Conservation (phyloP, 2,888 invertebrate species). For the Drosophila nr. perissopoda region DNA sequence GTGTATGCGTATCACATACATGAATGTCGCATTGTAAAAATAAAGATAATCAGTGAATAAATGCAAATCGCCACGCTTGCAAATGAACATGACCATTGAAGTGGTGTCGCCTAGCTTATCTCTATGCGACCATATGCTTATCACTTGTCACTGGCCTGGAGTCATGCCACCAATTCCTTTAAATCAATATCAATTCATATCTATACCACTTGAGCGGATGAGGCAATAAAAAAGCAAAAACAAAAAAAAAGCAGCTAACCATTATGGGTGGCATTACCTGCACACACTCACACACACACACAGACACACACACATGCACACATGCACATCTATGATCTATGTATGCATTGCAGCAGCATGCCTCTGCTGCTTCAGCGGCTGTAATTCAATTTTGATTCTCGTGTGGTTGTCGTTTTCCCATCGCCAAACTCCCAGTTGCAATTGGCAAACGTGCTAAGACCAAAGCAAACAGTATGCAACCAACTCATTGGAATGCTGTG, state of each 20-base stretch:
- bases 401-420: not conserved
- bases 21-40: not conserved
- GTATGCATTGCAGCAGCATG: not conserved
- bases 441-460: not conserved
- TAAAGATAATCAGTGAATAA: not conserved
- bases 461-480: slow-evolving; percentile 5
- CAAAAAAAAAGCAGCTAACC: not conserved
- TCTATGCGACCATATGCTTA: slow-evolving; percentile 21
- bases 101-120: not conserved
- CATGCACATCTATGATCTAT: not conserved
- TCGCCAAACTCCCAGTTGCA: slow-evolving; percentile 3
- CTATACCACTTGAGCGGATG: slow-evolving; percentile 1
- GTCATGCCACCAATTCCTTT: not conserved
- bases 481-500: slow-evolving; percentile 11
- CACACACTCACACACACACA: not conserved
- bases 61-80: not conserved
- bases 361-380: not conserved
- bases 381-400: slow-evolving; percentile 15
- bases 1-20: not conserved
- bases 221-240: not conserved
- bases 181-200: slow-evolving; percentile 21
- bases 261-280: slow-evolving; percentile 1
- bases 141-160: slow-evolving; percentile 11
- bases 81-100: not conserved
- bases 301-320: no score